phyloP scores from a whole-genome alignment of 2,113 vertebrate species.

The Clarias gariepinus region DNA sequence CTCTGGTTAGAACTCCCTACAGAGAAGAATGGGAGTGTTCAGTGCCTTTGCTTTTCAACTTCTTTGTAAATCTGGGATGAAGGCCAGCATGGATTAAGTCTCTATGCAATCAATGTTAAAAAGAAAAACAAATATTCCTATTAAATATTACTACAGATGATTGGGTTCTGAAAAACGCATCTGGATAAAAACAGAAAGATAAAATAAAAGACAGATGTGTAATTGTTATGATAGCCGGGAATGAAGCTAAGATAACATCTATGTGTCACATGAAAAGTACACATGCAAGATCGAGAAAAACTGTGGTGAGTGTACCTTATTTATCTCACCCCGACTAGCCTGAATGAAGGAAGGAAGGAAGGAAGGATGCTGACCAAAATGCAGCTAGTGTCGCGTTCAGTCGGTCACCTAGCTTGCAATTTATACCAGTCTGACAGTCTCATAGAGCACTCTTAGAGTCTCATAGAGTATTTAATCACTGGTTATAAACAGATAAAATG shows the following conservation, averaged over 20 bases:
- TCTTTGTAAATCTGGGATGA: slow-evolving; percentile 32
- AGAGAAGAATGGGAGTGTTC: slow-evolving; percentile 8
- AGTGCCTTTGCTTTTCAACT: slow-evolving; percentile 19
- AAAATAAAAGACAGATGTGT: background rate
- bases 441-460: background rate
- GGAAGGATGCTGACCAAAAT: slow-evolving; percentile 17
- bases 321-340: slow-evolving; percentile 1
- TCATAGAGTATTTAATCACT: background rate
- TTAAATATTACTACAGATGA: slow-evolving; percentile 19
- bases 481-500: background rate
- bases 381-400: background rate
- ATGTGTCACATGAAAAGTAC: background rate
- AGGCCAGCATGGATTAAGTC: slow-evolving; percentile 17
- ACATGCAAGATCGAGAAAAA: background rate
- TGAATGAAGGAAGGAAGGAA: background rate
- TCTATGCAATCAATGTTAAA: background rate
- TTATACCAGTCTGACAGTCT: background rate
- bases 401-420: background rate
- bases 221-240: background rate
- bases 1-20: slow-evolving; percentile 9
- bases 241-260: background rate
- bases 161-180: background rate
- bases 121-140: background rate
- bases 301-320: background rate
- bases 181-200: background rate